Percentiles rank a stretch among this genome's conserved stretches.
These are phyloP conservation scores for Bombus waltoni DNA, from an alignment of 1,140 invertebrate genomes.

Conservation along the genomic window DNA sequence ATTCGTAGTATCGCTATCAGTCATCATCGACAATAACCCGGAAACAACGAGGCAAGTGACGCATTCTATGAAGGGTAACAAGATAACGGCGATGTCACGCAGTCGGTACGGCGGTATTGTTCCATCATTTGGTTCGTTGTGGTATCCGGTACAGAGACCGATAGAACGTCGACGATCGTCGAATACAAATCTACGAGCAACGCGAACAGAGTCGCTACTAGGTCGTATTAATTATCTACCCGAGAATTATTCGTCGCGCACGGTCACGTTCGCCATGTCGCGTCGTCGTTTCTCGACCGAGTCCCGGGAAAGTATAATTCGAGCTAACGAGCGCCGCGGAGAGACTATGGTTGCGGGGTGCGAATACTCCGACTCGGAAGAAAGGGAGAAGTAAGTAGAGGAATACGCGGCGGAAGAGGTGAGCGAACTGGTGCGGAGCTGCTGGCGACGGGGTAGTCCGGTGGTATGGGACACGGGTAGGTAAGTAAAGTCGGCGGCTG, in stretches of 20 bases:
- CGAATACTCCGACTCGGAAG: not conserved
- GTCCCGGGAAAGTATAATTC: conserved; percentile 66
- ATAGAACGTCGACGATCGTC: not conserved
- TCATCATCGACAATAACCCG: conserved; percentile 47
- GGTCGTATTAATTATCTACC: conserved; percentile 54
- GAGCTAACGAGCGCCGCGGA: conserved; percentile 66
- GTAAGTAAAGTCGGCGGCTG: conserved; percentile 66
- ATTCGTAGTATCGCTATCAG: conserved; percentile 40
- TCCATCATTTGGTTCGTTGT: conserved; percentile 3
- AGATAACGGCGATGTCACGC: conserved; percentile 34
- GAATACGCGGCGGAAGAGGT: not conserved
- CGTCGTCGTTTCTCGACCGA: conserved; percentile 31
- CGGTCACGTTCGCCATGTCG: conserved; percentile 50
- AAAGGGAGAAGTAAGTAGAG: conserved; percentile 8
- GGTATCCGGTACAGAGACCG: not conserved
- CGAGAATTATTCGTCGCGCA: conserved; percentile 55
- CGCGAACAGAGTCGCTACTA: not conserved
- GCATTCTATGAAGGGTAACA: conserved; percentile 44
- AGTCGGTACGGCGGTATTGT: conserved; percentile 19
- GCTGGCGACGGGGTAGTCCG: conserved; percentile 36
- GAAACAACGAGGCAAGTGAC: conserved; percentile 30
- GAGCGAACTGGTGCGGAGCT: conserved; percentile 19
- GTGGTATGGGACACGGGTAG: conserved; percentile 55
- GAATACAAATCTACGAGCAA: conserved; percentile 50
- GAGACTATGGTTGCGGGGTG: conserved; percentile 20